Percentiles rank a stretch among this genome's conserved stretches.
Conservation (phyloP, 2,113 vertebrate species). For the Anser cygnoides region DNA sequence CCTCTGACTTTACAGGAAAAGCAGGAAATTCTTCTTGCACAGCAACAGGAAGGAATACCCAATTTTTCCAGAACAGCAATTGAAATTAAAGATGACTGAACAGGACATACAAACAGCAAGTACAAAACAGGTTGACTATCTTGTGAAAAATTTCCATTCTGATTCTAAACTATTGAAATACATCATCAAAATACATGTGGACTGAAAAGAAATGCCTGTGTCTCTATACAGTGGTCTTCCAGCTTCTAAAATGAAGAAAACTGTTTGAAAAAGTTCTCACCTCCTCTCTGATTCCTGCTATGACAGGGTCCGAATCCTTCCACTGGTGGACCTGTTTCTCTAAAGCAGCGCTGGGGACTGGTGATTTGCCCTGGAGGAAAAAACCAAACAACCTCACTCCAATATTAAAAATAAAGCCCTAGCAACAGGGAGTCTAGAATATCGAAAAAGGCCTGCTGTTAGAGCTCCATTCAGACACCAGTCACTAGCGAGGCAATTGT, state of each 20-base stretch:
- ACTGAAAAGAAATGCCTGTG: neutral
- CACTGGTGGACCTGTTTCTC: constrained; percentile 87
- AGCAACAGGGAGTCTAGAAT: neutral
- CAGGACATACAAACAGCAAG: neutral
- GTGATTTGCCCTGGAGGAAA: constrained; percentile 60
- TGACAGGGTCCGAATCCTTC: constrained; percentile 90
- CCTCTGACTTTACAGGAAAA: neutral
- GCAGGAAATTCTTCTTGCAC: neutral
- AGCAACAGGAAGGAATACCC: neutral
- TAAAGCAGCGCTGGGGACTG: constrained; percentile 33
- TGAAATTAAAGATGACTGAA: neutral
- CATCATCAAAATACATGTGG: neutral
- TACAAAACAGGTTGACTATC: neutral
- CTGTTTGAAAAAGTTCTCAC: constrained; percentile 67
- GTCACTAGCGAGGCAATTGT: neutral
- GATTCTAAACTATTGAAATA: neutral
- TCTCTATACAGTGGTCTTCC: neutral
- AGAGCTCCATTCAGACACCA: neutral
- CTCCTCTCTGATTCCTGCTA: constrained; percentile 92
- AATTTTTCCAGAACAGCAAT: neutral
- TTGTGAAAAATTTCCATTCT: neutral
- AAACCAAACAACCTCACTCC: neutral
- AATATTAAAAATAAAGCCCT: neutral
- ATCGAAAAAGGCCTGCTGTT: neutral
- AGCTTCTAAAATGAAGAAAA: neutral